phyloP scores from a whole-genome alignment of 2,113 vertebrate genomes.

The Neodon shergylaensis region DNA sequence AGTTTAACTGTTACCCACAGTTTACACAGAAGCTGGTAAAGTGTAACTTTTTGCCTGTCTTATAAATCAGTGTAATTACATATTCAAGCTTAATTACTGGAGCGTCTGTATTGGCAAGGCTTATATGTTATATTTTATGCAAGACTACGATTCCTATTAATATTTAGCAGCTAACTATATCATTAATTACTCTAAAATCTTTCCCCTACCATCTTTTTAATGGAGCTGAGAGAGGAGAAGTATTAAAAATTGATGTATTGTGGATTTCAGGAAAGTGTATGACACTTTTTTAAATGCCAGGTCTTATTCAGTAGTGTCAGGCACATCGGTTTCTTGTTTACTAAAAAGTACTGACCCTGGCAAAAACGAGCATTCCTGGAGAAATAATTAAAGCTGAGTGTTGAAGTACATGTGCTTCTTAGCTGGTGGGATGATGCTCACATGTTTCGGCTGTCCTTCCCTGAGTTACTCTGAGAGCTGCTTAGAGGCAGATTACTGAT shows the following conservation, averaged over 20 bases:
- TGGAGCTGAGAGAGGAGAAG: constrained; percentile 92
- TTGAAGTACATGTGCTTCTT: constrained; percentile 60
- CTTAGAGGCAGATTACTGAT: constrained; percentile 53
- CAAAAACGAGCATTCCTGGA: constrained; percentile 81
- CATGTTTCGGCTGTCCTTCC: constrained; percentile 34
- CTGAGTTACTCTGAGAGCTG: neutral
- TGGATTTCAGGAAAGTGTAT: constrained; percentile 95
- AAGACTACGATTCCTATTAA: constrained; percentile 96
- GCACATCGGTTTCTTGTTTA: constrained; percentile 90
- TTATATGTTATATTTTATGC: constrained; percentile 99
- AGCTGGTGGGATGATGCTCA: constrained; percentile 58
- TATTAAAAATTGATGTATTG: constrained; percentile 96
- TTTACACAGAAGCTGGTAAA: constrained; percentile 91
- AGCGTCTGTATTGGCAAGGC: constrained; percentile 93
- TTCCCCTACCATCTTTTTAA: constrained; percentile 95
- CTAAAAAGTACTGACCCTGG: constrained; percentile 83
- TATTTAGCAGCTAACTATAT: constrained; percentile 98
- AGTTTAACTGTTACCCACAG: constrained; percentile 90
- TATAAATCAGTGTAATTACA: constrained; percentile 95
- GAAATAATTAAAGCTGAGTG: constrained; percentile 74
- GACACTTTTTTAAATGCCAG: constrained; percentile 88
- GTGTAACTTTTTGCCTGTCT: constrained; percentile 91
- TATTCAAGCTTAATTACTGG: constrained; percentile 97
- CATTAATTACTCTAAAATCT: constrained; percentile 99
- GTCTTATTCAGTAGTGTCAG: constrained; percentile 90